These are phyloP conservation scores for Psittacula derbiana DNA, from an alignment of 2,797 vertebrate species.

Conservation along the genomic window DNA sequence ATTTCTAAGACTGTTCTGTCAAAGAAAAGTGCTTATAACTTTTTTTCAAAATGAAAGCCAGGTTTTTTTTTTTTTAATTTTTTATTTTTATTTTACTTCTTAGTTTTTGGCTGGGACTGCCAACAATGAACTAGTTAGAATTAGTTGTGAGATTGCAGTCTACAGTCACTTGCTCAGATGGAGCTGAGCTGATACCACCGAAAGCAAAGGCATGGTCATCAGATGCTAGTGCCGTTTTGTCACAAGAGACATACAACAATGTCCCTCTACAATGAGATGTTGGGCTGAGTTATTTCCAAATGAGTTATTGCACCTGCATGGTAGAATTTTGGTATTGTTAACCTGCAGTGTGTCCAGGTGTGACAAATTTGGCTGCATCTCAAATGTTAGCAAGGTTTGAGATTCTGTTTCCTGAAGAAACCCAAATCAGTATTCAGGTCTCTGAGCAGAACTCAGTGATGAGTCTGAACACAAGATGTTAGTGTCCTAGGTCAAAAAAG, in stretches of 20 bases:
- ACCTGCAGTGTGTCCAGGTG: neutral
- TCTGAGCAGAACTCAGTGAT: neutral
- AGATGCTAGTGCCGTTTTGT: neutral
- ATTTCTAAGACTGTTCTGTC: neutral
- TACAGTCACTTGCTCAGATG: neutral
- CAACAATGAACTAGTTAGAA: neutral
- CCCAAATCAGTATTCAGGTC: neutral
- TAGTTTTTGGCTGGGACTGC: neutral
- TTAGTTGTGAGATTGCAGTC: neutral
- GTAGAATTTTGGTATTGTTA: neutral
- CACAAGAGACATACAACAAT: no score
- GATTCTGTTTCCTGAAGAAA: neutral
- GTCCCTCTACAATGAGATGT: neutral
- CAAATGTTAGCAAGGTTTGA: neutral
- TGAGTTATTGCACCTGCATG: neutral
- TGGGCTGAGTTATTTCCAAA: neutral
- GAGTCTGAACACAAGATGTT: neutral
- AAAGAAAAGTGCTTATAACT: neutral
- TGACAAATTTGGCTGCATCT: fast-evolving
- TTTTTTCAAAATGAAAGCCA: neutral
- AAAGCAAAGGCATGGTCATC: neutral
- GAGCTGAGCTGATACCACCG: neutral
- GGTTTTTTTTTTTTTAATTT: neutral
- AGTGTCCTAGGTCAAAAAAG: neutral
- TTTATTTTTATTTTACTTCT: neutral